These are phyloP conservation scores for Eulemur coronatus DNA, from an alignment of 2,797 vertebrate species.

Conservation along the genomic window DNA sequence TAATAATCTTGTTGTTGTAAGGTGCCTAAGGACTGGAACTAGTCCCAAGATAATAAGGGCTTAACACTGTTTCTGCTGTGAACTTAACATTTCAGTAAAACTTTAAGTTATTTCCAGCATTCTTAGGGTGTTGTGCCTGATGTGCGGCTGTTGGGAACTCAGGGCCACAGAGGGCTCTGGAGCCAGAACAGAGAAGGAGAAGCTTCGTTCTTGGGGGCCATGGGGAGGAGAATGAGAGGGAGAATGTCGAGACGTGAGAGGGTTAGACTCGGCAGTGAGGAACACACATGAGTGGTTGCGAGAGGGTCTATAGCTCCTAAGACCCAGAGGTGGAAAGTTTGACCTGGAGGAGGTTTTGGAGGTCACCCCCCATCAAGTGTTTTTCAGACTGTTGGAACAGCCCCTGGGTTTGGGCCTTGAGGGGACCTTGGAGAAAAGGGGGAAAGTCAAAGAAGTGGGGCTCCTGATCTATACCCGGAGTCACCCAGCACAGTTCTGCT, in stretches of 20 bases:
- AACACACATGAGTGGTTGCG: not conserved
- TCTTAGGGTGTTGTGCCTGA: not conserved
- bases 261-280: not conserved
- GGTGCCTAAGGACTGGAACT: not conserved
- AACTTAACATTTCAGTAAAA: not conserved
- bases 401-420: not conserved
- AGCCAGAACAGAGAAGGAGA: not conserved
- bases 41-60: not conserved
- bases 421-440: not conserved
- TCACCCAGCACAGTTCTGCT: not conserved
- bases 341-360: not conserved
- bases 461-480: rapidly evolving
- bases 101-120: not conserved
- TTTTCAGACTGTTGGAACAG: not conserved
- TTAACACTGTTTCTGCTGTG: conserved; percentile 2
- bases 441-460: not conserved
- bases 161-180: not conserved
- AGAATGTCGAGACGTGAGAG: not conserved
- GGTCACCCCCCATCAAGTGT: not conserved
- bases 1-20: conserved; percentile 8
- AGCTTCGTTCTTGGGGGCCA: not conserved
- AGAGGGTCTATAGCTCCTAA: not conserved
- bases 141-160: not conserved
- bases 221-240: not conserved
- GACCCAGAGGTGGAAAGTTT: not conserved